Evolutionary conservation across 2,113 vertebrate species (phyloP).

Genomic region (Protobothrops mucrosquamatus): DNA sequence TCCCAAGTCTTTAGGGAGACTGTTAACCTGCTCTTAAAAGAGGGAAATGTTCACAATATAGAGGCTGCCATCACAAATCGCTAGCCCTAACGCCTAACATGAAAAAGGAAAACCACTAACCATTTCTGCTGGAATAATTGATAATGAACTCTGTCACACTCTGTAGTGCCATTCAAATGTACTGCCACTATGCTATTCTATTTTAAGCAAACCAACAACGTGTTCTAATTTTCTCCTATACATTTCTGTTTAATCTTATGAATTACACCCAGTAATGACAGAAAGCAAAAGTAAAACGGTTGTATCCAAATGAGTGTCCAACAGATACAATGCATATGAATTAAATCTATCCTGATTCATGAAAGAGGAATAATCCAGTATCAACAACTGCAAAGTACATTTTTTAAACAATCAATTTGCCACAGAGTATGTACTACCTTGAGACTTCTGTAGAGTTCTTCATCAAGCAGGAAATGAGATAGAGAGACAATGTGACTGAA

Average conservation of each 20-base stretch:
- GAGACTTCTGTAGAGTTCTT: neutral
- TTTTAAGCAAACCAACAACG: neutral
- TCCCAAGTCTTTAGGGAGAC: neutral
- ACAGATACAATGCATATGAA: neutral
- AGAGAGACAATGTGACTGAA: neutral
- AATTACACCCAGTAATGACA: neutral
- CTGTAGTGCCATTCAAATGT: neutral
- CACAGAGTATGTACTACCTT: neutral
- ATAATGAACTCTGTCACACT: neutral
- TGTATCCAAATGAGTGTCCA: neutral
- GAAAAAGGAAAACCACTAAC: neutral
- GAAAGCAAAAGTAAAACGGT: neutral
- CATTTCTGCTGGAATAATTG: neutral
- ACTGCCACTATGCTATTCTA: neutral
- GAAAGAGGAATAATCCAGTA: neutral
- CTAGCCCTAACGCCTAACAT: neutral
- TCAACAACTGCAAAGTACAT: neutral
- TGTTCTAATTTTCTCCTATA: neutral
- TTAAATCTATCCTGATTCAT: neutral
- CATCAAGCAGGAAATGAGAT: neutral
- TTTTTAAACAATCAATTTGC: neutral
- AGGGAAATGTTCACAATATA: neutral
- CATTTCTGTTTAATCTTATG: neutral
- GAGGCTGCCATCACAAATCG: neutral
- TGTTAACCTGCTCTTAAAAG: neutral